Base-by-base conservation (phyloP, 2,113 vertebrate genomes). In the Lamprologus tigripictilis region DNA sequence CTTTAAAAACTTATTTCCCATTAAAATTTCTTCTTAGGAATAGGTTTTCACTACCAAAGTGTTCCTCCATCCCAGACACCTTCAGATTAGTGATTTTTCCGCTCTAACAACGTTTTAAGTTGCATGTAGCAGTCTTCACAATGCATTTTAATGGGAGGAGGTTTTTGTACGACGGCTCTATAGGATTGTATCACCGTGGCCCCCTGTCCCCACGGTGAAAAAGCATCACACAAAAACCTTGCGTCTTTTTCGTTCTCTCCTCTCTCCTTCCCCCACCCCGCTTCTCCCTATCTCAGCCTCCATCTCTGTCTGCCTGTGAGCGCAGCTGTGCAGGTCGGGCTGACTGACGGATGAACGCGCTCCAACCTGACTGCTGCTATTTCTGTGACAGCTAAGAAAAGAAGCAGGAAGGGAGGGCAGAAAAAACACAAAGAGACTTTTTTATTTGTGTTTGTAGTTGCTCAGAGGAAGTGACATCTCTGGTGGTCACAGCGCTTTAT, bases 161-260 rank as follows among this genome's bases (percentile, higher is more conserved):
- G 97, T 98, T 98, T 98, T 98, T 99, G 98, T 99, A 98, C 98
- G 94, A 96, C 93, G 84, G 21, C 90, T 94, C 90, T 90, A 92
- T 96, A 21, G 86, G 53, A 90, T 88, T 97, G 95, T 96, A 98
- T 97, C 98, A 98, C 94, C 33, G 98, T 99, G 98, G 81, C 58
- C 63, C 96, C 91, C 95, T 97, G 97, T 97, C 96, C 97, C 96
- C 98, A 99, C 98, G 91, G 95, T 92, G 96, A 92, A 97, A 97
- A 92, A 96, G 6, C 84, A 90, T 97, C 90, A 35, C 94, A 98
- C 98, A 98, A 98, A 98, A 98, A 98, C 95, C 84, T 84, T 14
- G 11, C 11, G 42, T 14, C n/a, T 91, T 17, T 88, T 83, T 51
- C 26, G 35, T 57, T 79, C 4, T 47, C 55, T n/a, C 40, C 13